Evolutionary conservation across 2,113 vertebrate species (phyloP).

Genomic region (Chlorodrepanis virens): DNA sequence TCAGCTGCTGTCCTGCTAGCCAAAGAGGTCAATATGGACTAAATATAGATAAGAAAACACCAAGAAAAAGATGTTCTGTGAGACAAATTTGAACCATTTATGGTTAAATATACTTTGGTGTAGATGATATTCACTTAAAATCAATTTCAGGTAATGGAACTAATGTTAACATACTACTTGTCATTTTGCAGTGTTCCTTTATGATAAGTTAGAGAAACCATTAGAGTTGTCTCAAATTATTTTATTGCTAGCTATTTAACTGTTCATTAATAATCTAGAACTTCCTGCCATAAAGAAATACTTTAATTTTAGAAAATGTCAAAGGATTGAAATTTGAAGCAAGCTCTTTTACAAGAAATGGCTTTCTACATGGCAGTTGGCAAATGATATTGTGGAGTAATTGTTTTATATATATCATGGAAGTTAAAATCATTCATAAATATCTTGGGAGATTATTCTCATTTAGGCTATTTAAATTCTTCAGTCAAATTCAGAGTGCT

Average conservation of each 20-base stretch:
- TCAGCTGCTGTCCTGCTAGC: background rate
- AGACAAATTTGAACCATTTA: background rate
- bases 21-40: background rate
- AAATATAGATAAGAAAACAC: background rate
- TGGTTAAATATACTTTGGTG: background rate
- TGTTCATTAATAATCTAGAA: constrained; percentile 52
- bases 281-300: background rate
- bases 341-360: background rate
- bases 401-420: background rate
- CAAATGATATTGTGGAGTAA: background rate
- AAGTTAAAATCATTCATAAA: background rate
- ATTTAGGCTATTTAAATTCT: constrained; percentile 11
- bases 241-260: constrained; percentile 35
- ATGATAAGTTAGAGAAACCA: constrained; percentile 16
- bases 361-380: background rate
- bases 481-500: background rate
- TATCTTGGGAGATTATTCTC: background rate
- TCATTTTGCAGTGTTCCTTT: background rate
- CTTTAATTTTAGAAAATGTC: constrained; percentile 46
- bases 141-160: background rate
- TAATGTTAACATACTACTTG: background rate
- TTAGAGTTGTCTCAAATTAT: constrained; percentile 20
- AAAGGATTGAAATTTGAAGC: constrained; percentile 20
- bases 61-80: background rate
- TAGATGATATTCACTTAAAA: background rate